Base-by-base conservation (phyloP, 2,888 invertebrate species). In the Aleiodes testaceus region DNA sequence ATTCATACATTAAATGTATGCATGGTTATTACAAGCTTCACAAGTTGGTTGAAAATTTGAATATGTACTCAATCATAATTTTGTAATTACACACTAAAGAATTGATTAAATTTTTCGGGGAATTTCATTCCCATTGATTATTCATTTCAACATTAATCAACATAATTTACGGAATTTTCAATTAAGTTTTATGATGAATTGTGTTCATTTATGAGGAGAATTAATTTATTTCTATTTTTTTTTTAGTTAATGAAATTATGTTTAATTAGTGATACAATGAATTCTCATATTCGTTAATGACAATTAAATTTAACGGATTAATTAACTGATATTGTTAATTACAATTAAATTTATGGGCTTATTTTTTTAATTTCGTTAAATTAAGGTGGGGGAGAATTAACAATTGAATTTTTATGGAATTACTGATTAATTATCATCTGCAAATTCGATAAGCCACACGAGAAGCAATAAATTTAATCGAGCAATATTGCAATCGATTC, bases 381-480 rank as follows among this genome's bases (percentile, higher is more conserved):
- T 47, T 47, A 14, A 2, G 5, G 6, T 16, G 14, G 9, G n/a
- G 5, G 26, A 30, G 4, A 14, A 47, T 14, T 14, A 64, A 53
- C 18, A 53, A 53, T 66, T 26, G 53, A 3, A 36, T 65, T 18
- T 61, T 49, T 49, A 70, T 61, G 49, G 59, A 26, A 55, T 61
- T 65, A 64, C 49, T 42, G 44, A 20, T 53, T 67, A 69, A 74
- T 71, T 67, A 70, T 61, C 52, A 69, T 72, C 36, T 69, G 22
- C 66, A 30, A 50, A 69, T 66, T 72, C 47, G 72, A 55, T 59
- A 69, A 55, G 61, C n/a, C 42, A 50, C 52, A 55, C 61, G 61
- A 63, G 47, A 55, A 22, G 73, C 65, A 67, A 72, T 70, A 71
- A 74, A 70, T 65, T 73, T 72, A 74, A 74, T 72, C 65, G 71